phyloP scores from a whole-genome alignment of 2,888 invertebrate species.

The Ecliptopera silaceata region DNA sequence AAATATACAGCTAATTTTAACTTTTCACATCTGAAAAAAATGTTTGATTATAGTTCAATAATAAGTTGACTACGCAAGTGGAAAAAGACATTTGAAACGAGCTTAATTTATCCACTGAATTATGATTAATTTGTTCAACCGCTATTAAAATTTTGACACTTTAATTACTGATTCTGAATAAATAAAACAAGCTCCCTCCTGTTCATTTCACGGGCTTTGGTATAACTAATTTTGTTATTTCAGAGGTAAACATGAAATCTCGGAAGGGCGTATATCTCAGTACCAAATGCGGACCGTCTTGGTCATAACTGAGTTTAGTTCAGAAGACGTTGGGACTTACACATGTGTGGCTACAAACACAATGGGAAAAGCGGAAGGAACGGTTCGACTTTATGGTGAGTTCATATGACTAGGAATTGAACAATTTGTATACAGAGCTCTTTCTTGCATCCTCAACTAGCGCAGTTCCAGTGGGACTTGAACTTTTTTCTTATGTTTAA shows the following conservation, averaged over 20 bases:
- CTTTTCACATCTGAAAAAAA: too few species aligned
- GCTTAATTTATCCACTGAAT: background rate
- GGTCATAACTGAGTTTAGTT: slow-evolving; percentile 83
- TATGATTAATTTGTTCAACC: background rate
- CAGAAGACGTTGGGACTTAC: slow-evolving; percentile 86
- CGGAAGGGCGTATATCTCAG: slow-evolving; percentile 81
- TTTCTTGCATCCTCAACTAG: background rate
- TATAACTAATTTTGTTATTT: slow-evolving; percentile 33
- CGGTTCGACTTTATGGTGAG: slow-evolving; percentile 87
- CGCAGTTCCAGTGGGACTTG: background rate
- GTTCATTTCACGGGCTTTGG: background rate
- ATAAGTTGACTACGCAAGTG: background rate
- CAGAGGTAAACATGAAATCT: slow-evolving; percentile 86
- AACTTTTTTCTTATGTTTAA: background rate
- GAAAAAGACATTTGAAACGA: background rate
- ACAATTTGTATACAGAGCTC: background rate
- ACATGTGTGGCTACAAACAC: slow-evolving; percentile 88
- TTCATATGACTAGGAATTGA: slow-evolving; percentile 7
- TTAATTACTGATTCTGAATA: background rate
- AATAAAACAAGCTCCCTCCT: background rate
- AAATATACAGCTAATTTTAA: too few species aligned
- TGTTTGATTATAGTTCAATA: too few species aligned
- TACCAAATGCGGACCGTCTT: slow-evolving; percentile 86
- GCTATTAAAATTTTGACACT: background rate
- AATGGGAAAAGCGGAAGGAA: slow-evolving; percentile 87